phyloP scores from a whole-genome alignment of 2,113 vertebrate genomes.

The Sinocyclocheilus anophthalmus region DNA sequence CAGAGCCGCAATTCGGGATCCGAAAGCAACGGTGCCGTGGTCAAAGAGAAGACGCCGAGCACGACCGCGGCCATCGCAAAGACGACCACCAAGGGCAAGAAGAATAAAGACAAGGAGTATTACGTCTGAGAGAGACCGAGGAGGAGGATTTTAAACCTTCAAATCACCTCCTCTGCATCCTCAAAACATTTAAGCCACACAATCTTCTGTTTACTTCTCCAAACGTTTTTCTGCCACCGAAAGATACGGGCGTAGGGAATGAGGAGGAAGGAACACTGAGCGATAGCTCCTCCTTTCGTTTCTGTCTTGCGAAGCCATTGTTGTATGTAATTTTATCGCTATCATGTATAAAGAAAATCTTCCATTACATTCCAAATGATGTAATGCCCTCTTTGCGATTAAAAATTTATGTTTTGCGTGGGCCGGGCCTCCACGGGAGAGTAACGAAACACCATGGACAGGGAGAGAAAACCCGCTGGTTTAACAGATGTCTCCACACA shows the following conservation, averaged over 20 bases:
- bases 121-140: constrained; percentile 81
- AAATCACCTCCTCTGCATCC: constrained; percentile 54
- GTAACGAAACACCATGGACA: constrained; percentile 52
- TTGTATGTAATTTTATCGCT: constrained; percentile 51
- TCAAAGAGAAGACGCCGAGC: constrained; percentile 85
- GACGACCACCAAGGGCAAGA: constrained; percentile 87
- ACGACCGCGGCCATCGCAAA: constrained; percentile 78
- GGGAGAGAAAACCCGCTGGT: constrained; percentile 37
- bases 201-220: constrained; percentile 40
- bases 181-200: constrained; percentile 49
- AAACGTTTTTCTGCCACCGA: constrained; percentile 35
- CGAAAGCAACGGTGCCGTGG: constrained; percentile 86
- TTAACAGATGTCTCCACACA: constrained; percentile 32
- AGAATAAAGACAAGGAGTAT: constrained; percentile 96
- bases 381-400: constrained; percentile 54
- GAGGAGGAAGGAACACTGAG: neutral
- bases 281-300: constrained; percentile 25
- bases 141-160: constrained; percentile 44
- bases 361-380: constrained; percentile 55
- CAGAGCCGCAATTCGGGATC: constrained; percentile 84
- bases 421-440: constrained; percentile 6
- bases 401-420: constrained; percentile 45
- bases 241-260: constrained; percentile 22
- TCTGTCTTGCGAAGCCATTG: constrained; percentile 45
- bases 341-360: constrained; percentile 53